Evolutionary conservation across 2,888 invertebrate genomes (phyloP), one percentile per base, ranked within the genome.

Genomic region (Ennomos quercinarius): DNA sequence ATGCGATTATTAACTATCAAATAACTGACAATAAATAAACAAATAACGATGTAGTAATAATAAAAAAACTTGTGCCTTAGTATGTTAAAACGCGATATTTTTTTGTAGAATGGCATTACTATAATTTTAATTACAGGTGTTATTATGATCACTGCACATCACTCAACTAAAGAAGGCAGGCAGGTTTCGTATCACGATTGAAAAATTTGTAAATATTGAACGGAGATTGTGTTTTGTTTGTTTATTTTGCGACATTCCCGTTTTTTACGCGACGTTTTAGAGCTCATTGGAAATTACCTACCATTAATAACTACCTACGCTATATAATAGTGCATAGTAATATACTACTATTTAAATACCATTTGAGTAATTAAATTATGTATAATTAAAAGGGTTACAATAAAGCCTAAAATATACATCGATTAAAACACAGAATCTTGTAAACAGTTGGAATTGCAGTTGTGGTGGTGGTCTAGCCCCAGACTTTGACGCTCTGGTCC

Each of bases 401-500:
- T 35, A 41, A 36, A 6, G 41, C 10, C 36, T 50, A 50, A 40
- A 50, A 27, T 27, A 6, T 46, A 34, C 41, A 45, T 48, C 27
- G 1, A 17, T 42, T 11, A 27, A 48, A 43, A 40, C 17, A 40
- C 17, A 44, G 13, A 34, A 11, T 38, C 40, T 27, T 12, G 13
- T 52, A 35, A 57, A 57, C 17, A 37, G 37, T 41, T 37, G 36
- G 46, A 37, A 11, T 8, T n/a, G 39, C 6, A 38, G 9, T 39
- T 27, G 1, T 3, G 8, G 27, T 39, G 27, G 41, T 11, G 9
- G 10, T 63, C 93, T 93, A 97, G 64, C 97, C 97, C 98, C 98
- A 98, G 66, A 98, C 95, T 73, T 96, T 93, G 58, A 98, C 97
- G 74, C 95, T 93, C 77, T 96, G 96, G 90, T 98, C 98, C 98